phyloP scores from a whole-genome alignment of 30 jellyfish, hydroid and myxozoan genomes.

The Turritopsis rubra region DNA sequence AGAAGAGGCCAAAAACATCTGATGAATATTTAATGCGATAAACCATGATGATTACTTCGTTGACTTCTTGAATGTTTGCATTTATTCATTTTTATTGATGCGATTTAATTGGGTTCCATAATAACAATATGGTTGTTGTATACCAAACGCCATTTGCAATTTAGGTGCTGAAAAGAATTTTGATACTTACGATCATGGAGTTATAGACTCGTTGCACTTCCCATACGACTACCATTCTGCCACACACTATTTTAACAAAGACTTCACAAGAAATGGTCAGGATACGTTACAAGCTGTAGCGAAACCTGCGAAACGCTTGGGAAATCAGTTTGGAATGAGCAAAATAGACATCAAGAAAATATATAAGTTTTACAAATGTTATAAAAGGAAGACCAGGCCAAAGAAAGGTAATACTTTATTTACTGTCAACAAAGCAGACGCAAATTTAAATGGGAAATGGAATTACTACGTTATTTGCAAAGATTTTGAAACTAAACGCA shows the following conservation, averaged over 20 bases:
- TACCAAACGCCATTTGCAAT: no score
- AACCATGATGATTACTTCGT: no score
- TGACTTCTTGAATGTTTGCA: no score
- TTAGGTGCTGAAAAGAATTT: constrained; percentile 30
- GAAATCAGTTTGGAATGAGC: constrained; percentile 24
- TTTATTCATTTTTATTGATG: no score
- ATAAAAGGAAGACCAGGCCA: constrained; percentile 8
- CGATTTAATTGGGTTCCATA: no score
- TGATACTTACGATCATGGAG: constrained; percentile 25
- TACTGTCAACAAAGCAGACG: no score
- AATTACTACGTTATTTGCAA: no score
- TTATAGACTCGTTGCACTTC: not conserved
- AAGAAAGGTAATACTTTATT: not conserved
- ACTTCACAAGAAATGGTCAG: constrained; percentile 24
- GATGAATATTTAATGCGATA: no score
- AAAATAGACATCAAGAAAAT: constrained; percentile 22
- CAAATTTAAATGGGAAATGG: no score
- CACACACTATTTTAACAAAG: constrained; percentile 27
- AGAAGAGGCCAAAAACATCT: no score
- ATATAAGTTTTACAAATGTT: constrained; percentile 14
- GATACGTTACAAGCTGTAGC: constrained; percentile 32
- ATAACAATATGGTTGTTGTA: not conserved
- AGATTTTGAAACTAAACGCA: no score
- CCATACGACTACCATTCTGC: constrained; percentile 29
- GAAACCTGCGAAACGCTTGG: constrained; percentile 11